A percentile compares a stretch with the other conserved stretches of the same genome.
These are phyloP conservation scores for Coelogynopora nodosa DNA, from an alignment of 2,888 invertebrate genomes.

Conservation along the genomic window DNA sequence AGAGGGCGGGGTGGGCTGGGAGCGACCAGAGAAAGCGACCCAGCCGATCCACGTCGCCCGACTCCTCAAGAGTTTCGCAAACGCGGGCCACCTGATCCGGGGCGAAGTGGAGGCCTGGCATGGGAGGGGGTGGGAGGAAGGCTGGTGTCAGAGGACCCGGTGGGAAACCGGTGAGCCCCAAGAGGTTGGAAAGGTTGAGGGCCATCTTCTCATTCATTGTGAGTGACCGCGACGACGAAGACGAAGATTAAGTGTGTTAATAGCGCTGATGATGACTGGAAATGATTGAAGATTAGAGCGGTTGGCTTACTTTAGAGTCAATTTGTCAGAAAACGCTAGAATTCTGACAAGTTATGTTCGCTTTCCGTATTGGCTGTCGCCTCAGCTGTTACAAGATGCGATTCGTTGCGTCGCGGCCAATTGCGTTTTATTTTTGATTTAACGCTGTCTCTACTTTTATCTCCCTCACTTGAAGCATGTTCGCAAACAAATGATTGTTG, in stretches of 20 bases:
- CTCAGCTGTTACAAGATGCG: background rate
- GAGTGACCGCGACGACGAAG: background rate
- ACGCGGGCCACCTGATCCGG: conserved; percentile 50
- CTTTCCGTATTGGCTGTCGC: background rate
- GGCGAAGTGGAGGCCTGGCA: conserved; percentile 37
- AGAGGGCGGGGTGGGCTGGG: conserved; percentile 78
- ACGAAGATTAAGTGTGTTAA: background rate
- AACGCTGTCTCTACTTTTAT: background rate
- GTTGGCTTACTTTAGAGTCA: background rate
- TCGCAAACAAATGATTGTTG: background rate
- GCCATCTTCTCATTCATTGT: conserved; percentile 6
- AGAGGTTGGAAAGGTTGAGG: background rate
- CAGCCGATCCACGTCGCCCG: conserved; percentile 66
- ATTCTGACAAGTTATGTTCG: background rate
- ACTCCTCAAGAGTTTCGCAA: conserved; percentile 62
- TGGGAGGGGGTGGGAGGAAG: background rate
- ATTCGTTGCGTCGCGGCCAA: background rate
- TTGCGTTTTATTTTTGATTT: no score
- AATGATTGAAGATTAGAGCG: background rate
- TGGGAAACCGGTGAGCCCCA: conserved; percentile 31
- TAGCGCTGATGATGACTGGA: background rate
- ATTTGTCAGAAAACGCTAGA: background rate
- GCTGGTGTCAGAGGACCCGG: background rate
- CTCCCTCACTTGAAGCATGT: background rate
- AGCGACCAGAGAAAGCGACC: conserved; percentile 83